Evolutionary conservation across 1,140 invertebrate species (phyloP).

Genomic region (Papilio polytes): DNA sequence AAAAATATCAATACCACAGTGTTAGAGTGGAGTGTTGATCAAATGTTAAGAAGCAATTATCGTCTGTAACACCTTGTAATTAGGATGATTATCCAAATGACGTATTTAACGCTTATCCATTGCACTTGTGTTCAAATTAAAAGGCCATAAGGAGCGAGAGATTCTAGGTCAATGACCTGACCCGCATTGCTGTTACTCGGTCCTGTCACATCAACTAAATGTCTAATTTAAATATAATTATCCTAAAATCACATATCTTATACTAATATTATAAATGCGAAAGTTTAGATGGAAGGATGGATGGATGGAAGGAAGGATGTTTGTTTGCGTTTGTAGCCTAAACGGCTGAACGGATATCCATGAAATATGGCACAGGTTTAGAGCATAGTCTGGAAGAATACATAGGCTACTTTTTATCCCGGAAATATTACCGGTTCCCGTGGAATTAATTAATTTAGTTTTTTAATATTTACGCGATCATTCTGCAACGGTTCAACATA

Average conservation of each 20-base stretch:
- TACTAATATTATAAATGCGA: no score
- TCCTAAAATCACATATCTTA: not conserved
- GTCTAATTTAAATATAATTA: constrained; percentile 13
- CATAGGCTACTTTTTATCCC: no score
- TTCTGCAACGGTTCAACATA: no score
- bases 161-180: constrained; percentile 31
- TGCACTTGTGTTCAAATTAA: constrained; percentile 29
- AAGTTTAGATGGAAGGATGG: no score
- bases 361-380: no score
- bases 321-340: no score
- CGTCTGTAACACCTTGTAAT: not conserved
- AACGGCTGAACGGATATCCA: no score
- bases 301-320: no score
- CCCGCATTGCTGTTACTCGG: constrained; percentile 10
- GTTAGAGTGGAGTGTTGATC: not conserved
- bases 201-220: not conserved
- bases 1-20: not conserved
- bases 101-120: not conserved
- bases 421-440: no score
- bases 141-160: constrained; percentile 27
- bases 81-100: constrained; percentile 21
- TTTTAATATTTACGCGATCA: no score
- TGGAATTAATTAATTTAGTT: no score
- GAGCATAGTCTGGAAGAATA: no score
- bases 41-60: not conserved